Percentiles rank a stretch among this genome's conserved stretches.
Evolutionary conservation across 2,113 vertebrate species (phyloP).

Genomic region (Chamaetylas fuelleborni): DNA sequence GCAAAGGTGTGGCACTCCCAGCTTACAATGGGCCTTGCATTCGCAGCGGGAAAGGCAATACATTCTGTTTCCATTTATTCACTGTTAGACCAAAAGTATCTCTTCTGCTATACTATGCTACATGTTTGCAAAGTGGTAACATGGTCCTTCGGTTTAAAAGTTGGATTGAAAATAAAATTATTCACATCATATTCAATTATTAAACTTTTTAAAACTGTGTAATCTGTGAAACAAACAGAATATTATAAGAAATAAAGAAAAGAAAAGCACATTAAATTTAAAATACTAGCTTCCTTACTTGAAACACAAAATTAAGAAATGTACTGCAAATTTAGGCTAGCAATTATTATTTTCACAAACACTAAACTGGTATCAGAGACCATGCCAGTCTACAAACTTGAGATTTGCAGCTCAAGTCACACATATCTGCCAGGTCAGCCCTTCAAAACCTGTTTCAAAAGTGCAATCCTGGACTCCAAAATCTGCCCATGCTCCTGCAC

Average conservation of each 20-base stretch:
- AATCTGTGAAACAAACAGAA: background rate
- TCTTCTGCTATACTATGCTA: background rate
- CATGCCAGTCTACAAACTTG: background rate
- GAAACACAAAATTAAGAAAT: background rate
- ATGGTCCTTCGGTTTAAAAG: background rate
- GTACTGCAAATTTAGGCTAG: background rate
- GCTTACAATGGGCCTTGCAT: background rate
- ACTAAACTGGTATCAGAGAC: background rate
- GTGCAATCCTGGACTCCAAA: background rate
- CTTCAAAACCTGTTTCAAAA: background rate
- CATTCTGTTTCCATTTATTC: background rate
- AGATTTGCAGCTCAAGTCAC: background rate
- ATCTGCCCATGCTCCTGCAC: background rate
- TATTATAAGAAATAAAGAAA: background rate
- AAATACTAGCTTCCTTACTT: background rate
- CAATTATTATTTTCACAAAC: background rate
- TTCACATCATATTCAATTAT: background rate
- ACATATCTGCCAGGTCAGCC: background rate
- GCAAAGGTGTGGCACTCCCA: background rate
- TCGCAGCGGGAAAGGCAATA: background rate
- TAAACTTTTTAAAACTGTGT: background rate
- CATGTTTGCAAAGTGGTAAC: background rate
- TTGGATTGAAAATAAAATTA: background rate
- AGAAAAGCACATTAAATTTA: background rate
- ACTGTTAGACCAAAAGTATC: background rate